phyloP scores from a whole-genome alignment of 2,797 vertebrate genomes.

The Tauraco hartlaubi region DNA sequence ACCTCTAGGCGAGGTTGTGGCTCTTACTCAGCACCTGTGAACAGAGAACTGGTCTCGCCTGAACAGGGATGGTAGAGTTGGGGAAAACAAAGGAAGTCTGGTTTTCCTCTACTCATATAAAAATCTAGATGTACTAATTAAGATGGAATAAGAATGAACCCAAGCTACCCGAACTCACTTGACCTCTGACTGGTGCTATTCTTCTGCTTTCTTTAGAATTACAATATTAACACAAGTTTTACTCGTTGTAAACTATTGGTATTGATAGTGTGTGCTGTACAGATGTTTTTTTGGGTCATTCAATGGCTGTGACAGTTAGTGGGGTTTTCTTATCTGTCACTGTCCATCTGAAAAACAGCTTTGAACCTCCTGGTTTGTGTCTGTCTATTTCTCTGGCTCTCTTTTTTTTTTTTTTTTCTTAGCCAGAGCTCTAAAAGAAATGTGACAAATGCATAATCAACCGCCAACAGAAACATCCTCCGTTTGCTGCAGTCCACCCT shows the following conservation, averaged over 20 bases:
- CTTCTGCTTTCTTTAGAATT: not conserved
- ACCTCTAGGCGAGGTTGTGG: not conserved
- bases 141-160: not conserved
- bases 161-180: not conserved
- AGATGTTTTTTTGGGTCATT: constrained; percentile 15
- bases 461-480: constrained; percentile 41
- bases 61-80: not conserved
- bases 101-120: not conserved
- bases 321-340: constrained; percentile 56
- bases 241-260: not conserved
- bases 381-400: not conserved
- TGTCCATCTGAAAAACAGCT: constrained; percentile 48
- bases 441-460: constrained; percentile 34
- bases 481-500: not conserved
- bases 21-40: not conserved
- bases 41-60: not conserved
- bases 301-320: constrained; percentile 33
- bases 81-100: not conserved
- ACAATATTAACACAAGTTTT: not conserved
- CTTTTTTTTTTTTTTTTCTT: not conserved
- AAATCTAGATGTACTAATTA: not conserved
- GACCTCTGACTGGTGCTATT: not conserved
- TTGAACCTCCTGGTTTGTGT: not conserved
- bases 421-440: constrained; percentile 50
- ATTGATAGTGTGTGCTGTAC: not conserved